These are phyloP conservation scores for Syrista parreyssii DNA, from an alignment of 2,888 invertebrate genomes.

Conservation along the genomic window DNA sequence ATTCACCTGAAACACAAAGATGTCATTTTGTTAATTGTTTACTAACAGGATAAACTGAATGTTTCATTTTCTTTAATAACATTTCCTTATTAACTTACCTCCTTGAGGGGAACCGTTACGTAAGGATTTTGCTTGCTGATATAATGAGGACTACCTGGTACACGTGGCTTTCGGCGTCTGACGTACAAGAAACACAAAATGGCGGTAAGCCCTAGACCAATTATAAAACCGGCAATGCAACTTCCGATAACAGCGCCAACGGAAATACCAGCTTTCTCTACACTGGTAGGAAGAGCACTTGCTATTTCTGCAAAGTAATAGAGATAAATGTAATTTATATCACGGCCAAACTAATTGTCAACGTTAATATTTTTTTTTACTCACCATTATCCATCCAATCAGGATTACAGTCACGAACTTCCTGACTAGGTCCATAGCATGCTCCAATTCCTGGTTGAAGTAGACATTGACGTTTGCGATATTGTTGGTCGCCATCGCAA, in stretches of 20 bases:
- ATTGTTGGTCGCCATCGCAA: conserved; percentile 75
- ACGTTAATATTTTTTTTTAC: conserved; percentile 14
- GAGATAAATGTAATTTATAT: too few relatives aligned
- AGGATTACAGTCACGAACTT: conserved; percentile 74
- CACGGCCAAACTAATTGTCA: background rate
- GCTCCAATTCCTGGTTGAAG: conserved; percentile 70
- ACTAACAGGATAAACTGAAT: background rate
- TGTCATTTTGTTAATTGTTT: conserved; percentile 1
- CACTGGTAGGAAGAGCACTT: conserved; percentile 43
- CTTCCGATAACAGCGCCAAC: conserved; percentile 68
- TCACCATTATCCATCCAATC: conserved; percentile 58
- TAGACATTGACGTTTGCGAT: conserved; percentile 76
- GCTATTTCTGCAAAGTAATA: conserved; percentile 37
- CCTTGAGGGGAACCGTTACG: conserved; percentile 84
- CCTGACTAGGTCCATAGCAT: conserved; percentile 77
- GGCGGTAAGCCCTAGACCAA: conserved; percentile 64
- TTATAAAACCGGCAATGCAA: conserved; percentile 66
- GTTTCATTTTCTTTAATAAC: background rate
- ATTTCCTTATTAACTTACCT: conserved; percentile 68
- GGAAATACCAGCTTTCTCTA: conserved; percentile 64
- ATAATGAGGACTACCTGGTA: conserved; percentile 84
- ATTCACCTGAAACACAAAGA: conserved; percentile 47
- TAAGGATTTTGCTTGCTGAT: conserved; percentile 87
- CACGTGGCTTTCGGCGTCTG: conserved; percentile 68
- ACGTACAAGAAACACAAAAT: conserved; percentile 67